phyloP scores from a whole-genome alignment of 2,888 invertebrate genomes.

The Lordiphosa andalusiaca region DNA sequence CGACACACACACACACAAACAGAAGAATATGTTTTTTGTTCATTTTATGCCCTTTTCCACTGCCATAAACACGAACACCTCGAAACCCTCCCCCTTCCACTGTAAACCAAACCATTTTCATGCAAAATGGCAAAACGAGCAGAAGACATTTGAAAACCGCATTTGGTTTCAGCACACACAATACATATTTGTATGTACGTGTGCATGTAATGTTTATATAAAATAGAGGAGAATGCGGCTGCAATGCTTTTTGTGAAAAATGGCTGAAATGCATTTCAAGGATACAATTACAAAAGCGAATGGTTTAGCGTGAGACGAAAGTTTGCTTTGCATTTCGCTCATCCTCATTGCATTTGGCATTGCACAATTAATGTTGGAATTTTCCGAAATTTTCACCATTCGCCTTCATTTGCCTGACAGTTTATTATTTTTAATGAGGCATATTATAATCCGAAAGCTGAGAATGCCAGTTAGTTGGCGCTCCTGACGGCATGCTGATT shows the following conservation, averaged over 20 bases:
- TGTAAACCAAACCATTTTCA: constrained; percentile 15
- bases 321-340: constrained; percentile 52
- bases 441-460: constrained; percentile 46
- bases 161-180: constrained; percentile 54
- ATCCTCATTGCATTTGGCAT: constrained; percentile 37
- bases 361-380: constrained; percentile 68
- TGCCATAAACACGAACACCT: constrained; percentile 61
- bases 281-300: constrained; percentile 61
- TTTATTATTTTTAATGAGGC: constrained; percentile 73
- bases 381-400: constrained; percentile 36
- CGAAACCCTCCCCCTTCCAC: neutral
- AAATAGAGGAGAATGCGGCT: constrained; percentile 29
- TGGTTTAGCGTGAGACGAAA: constrained; percentile 30
- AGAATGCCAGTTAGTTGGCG: constrained; percentile 27
- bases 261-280: constrained; percentile 71
- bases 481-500: constrained; percentile 24
- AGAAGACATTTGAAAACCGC: constrained; percentile 47
- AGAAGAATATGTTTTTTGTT: constrained; percentile 61
- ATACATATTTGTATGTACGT: constrained; percentile 29
- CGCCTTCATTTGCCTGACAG: constrained; percentile 61
- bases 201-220: constrained; percentile 48
- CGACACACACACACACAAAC: constrained; percentile 6
- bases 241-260: constrained; percentile 57
- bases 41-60: constrained; percentile 70
- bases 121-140: constrained; percentile 28